A percentile compares a stretch with the other conserved stretches of the same genome.
These are phyloP conservation scores for Dichetophora obliterata DNA, from an alignment of 2,888 invertebrate genomes.

Conservation along the genomic window DNA sequence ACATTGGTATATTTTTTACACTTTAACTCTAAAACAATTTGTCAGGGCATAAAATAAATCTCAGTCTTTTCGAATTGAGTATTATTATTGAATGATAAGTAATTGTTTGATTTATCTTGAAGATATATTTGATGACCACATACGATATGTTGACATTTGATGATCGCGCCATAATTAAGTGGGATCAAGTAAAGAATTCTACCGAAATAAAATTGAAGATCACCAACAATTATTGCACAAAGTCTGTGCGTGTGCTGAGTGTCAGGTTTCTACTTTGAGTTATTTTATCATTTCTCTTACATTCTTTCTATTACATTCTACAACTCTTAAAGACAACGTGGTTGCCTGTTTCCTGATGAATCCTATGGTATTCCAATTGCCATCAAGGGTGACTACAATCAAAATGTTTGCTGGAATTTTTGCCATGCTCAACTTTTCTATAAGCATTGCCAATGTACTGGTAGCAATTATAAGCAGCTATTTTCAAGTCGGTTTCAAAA, in stretches of 20 bases:
- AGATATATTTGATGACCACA: slow-evolving; percentile 38
- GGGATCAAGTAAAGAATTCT: too few relatives aligned
- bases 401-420: slow-evolving; percentile 30
- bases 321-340: slow-evolving; percentile 28
- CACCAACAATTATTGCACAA: background rate
- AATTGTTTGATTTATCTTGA: background rate
- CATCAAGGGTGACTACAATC: slow-evolving; percentile 27
- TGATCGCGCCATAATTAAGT: slow-evolving; percentile 33
- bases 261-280: background rate
- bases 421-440: slow-evolving; percentile 37
- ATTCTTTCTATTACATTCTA: background rate
- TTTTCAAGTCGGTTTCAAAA: slow-evolving; percentile 32
- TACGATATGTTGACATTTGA: slow-evolving; percentile 18
- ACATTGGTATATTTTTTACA: slow-evolving; percentile 25
- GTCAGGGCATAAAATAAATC: too few relatives aligned
- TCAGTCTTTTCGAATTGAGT: too few relatives aligned
- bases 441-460: slow-evolving; percentile 27
- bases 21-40: too few relatives aligned
- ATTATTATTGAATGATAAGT: too few relatives aligned
- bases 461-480: background rate
- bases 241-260: slow-evolving; percentile 8
- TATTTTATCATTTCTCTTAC: background rate
- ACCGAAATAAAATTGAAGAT: slow-evolving; percentile 24
- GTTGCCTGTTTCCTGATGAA: slow-evolving; percentile 37
- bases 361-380: background rate